phyloP scores from a whole-genome alignment of 2,113 vertebrate genomes.

The Mandrillus leucophaeus region DNA sequence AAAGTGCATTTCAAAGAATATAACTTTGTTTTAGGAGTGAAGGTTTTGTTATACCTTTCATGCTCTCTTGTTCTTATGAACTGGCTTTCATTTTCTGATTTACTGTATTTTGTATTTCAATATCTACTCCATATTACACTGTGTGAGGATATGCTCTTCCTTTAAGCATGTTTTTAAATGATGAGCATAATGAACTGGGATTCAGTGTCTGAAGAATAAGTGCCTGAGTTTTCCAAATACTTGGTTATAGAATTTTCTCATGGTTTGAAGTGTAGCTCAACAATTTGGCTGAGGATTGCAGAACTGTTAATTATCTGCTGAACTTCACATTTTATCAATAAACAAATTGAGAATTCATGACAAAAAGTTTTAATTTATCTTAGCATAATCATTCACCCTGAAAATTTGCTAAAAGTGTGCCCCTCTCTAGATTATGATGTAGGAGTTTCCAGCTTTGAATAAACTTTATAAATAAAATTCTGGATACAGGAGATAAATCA shows the following conservation, averaged over 20 bases:
- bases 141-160: neutral
- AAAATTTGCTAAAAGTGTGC: neutral
- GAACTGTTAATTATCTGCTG: neutral
- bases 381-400: neutral
- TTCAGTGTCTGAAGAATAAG: neutral
- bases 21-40: neutral
- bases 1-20: neutral
- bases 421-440: neutral
- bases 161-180: neutral
- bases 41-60: neutral
- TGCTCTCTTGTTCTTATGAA: neutral
- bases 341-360: neutral
- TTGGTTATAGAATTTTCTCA: conserved; percentile 36
- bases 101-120: neutral
- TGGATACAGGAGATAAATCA: neutral
- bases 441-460: neutral
- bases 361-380: neutral
- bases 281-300: neutral
- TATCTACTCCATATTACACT: neutral
- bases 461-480: neutral
- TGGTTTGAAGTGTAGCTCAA: neutral
- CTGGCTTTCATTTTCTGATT: neutral
- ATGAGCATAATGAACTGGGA: neutral
- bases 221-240: neutral
- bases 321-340: neutral